A percentile compares a stretch with the other conserved stretches of the same genome.
phyloP scores from a whole-genome alignment of 1,140 invertebrate species.

The Proales similis region DNA sequence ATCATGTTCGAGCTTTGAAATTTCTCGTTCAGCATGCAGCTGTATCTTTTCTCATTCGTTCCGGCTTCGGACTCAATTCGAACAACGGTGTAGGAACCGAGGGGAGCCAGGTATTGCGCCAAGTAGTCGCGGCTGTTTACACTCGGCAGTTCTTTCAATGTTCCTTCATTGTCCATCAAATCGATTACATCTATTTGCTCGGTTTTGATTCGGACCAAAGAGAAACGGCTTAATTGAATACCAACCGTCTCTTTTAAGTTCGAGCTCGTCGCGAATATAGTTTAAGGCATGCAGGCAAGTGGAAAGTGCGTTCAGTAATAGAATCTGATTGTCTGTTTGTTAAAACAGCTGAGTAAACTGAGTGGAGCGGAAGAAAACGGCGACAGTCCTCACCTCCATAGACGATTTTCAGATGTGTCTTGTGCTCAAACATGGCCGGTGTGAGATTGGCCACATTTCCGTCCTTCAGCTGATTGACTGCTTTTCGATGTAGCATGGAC shows the following conservation, averaged over 20 bases:
- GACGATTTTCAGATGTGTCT: conserved; percentile 35
- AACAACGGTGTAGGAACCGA: conserved; percentile 16
- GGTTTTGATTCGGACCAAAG: neutral
- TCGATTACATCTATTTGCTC: conserved; percentile 11
- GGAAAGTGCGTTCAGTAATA: conserved; percentile 23
- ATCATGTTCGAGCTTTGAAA: conserved; percentile 11
- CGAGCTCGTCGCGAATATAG: conserved; percentile 15
- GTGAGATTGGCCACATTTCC: too few species aligned
- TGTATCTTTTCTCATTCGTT: conserved; percentile 30
- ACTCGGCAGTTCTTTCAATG: conserved; percentile 29
- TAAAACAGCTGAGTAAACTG: too few species aligned
- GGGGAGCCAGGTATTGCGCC: conserved; percentile 20
- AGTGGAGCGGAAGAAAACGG: too few species aligned
- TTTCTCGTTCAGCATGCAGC: conserved; percentile 19
- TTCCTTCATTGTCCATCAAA: conserved; percentile 36
- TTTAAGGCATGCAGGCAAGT: conserved; percentile 28
- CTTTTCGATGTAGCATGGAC: too few species aligned
- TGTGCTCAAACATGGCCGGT: conserved; percentile 18
- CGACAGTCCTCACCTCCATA: too few species aligned
- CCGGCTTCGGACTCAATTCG: conserved; percentile 13
- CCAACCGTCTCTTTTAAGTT: conserved; percentile 24
- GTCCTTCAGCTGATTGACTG: too few species aligned
- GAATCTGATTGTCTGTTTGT: conserved; percentile 7
- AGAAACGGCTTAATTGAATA: neutral
- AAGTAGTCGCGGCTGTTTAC: conserved; percentile 24